Percentiles rank a stretch among this genome's conserved stretches.
phyloP scores from a whole-genome alignment of 2,888 invertebrate species.

The Drosophila neoperkinsi region DNA sequence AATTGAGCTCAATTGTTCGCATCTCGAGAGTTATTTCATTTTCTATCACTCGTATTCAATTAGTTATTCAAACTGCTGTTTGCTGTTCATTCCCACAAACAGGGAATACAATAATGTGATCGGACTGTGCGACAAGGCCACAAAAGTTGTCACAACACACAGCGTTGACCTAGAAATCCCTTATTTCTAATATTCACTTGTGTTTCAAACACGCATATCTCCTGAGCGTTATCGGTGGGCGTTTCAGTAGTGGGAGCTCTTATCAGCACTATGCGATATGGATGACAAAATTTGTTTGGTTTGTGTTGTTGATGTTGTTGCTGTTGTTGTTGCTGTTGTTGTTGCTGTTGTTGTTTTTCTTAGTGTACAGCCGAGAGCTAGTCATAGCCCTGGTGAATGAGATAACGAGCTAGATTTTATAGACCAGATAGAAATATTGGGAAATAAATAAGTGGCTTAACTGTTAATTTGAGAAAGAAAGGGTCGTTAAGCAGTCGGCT shows the following conservation, averaged over 20 bases:
- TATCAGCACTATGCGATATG: constrained; percentile 61
- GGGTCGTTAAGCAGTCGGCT: constrained; percentile 37
- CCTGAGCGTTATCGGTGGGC: background rate
- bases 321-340: constrained; percentile 4
- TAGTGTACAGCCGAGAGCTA: background rate
- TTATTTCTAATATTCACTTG: constrained; percentile 24
- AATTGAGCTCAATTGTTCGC: constrained; percentile 74
- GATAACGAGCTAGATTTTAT: constrained; percentile 59
- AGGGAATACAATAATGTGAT: constrained; percentile 27
- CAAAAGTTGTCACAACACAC: constrained; percentile 17
- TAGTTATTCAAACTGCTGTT: constrained; percentile 27
- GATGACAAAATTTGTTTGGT: constrained; percentile 65
- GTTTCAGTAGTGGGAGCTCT: constrained; percentile 10
- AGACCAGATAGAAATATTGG: constrained; percentile 45
- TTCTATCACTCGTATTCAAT: constrained; percentile 49
- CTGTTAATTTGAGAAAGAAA: constrained; percentile 6
- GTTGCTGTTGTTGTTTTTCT: constrained; percentile 12
- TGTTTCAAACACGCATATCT: background rate
- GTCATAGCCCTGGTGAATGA: constrained; percentile 29
- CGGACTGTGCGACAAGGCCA: constrained; percentile 42
- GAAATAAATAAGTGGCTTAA: constrained; percentile 44
- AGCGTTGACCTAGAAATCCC: constrained; percentile 48
- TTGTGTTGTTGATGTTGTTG: constrained; percentile 14
- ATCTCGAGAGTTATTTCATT: constrained; percentile 27
- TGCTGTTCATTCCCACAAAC: constrained; percentile 11